These are phyloP conservation scores for Indicator maculatus DNA, from an alignment of 2,113 vertebrate genomes.

Conservation along the genomic window DNA sequence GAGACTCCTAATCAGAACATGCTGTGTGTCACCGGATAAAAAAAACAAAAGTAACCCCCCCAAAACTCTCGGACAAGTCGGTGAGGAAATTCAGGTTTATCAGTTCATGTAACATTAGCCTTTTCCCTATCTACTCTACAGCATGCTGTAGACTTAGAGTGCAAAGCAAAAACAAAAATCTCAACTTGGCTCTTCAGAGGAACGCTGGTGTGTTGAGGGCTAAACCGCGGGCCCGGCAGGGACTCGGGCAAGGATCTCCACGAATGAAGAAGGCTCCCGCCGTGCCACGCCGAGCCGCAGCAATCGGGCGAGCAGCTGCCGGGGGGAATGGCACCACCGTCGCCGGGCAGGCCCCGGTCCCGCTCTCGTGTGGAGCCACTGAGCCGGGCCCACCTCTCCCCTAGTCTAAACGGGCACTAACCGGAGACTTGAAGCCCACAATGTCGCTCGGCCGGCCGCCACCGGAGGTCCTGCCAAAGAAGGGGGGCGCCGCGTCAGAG, in stretches of 20 bases:
- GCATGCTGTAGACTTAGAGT: not conserved
- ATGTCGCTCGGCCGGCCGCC: slow-evolving; percentile 6
- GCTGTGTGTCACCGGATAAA: accelerated
- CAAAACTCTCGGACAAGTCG: not conserved
- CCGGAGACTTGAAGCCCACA: slow-evolving; percentile 29
- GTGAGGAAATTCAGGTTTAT: accelerated
- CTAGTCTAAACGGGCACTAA: not conserved
- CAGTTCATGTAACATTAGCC: not conserved
- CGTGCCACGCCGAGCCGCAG: not conserved
- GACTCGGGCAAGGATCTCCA: not conserved
- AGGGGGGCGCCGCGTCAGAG: not conserved
- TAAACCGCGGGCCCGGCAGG: accelerated
- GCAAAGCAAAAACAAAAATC: not conserved
- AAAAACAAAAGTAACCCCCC: not conserved
- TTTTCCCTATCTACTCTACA: too few relatives aligned
- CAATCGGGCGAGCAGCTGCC: too few relatives aligned
- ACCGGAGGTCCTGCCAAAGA: slow-evolving; percentile 19
- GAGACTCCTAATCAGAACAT: not conserved
- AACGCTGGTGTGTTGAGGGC: not conserved
- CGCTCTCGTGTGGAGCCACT: not conserved
- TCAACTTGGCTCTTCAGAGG: not conserved
- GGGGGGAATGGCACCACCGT: too few relatives aligned
- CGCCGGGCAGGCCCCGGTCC: not conserved
- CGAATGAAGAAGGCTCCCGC: accelerated
- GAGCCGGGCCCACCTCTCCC: not conserved